Percentiles rank a stretch among this genome's conserved stretches.
Evolutionary conservation across 2,888 invertebrate genomes (phyloP).

Genomic region (Listrodromus nycthemerus): DNA sequence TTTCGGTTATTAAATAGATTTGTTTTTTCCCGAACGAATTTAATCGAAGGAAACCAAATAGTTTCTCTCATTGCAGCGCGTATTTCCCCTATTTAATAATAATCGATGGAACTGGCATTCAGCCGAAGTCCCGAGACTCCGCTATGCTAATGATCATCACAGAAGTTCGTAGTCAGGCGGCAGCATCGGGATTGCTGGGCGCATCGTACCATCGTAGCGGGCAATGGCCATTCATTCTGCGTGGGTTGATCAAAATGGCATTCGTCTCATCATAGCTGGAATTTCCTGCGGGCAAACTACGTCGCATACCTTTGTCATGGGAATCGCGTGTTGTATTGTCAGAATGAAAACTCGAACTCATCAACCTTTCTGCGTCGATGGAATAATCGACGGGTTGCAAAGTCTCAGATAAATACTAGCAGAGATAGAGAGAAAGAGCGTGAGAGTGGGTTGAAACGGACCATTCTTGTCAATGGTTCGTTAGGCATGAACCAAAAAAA

Average conservation of each 20-base stretch:
- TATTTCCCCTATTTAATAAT: constrained; percentile 18
- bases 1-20: background rate
- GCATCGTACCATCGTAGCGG: background rate
- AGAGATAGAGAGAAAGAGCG: background rate
- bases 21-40: background rate
- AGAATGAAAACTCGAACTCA: constrained; percentile 26
- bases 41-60: background rate
- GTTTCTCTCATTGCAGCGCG: background rate
- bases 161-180: constrained; percentile 24
- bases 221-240: constrained; percentile 47
- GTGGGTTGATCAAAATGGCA: constrained; percentile 60
- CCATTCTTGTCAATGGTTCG: background rate
- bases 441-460: background rate
- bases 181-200: constrained; percentile 32
- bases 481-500: background rate
- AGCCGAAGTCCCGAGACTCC: constrained; percentile 31
- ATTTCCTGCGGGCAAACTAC: constrained; percentile 16
- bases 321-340: constrained; percentile 10
- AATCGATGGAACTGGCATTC: constrained; percentile 24
- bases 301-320: constrained; percentile 35
- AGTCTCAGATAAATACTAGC: constrained; percentile 6
- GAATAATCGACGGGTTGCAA: constrained; percentile 22
- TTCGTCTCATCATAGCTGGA: constrained; percentile 43
- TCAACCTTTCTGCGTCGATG: constrained; percentile 9
- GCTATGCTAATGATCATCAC: constrained; percentile 54